A percentile compares a stretch with the other conserved stretches of the same genome.
Conservation (phyloP, 2,888 invertebrate genomes). For the Cabera pusaria region DNA sequence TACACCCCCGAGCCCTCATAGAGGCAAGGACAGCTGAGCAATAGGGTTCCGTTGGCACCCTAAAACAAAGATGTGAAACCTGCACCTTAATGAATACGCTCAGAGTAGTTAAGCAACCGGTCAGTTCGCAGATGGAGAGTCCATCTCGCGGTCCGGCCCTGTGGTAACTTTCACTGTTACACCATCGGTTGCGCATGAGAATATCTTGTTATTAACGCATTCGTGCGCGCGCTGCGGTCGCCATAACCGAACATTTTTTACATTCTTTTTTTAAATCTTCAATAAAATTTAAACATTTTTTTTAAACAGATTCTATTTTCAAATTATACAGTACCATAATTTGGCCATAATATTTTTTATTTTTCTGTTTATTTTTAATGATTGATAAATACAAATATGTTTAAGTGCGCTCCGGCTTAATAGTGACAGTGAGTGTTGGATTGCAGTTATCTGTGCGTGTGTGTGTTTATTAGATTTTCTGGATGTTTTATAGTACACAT, state of each 20-base stretch:
- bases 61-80: no score
- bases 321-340: no score
- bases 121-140: slow-evolving; percentile 17
- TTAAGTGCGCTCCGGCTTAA: slow-evolving; percentile 44
- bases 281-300: not conserved
- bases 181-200: slow-evolving; percentile 68
- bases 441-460: slow-evolving; percentile 28
- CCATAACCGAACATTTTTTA: slow-evolving; percentile 38
- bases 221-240: slow-evolving; percentile 54
- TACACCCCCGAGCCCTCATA: no score
- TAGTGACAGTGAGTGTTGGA: slow-evolving; percentile 28
- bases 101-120: slow-evolving; percentile 25
- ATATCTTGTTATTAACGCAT: slow-evolving; percentile 58
- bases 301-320: slow-evolving; percentile 2
- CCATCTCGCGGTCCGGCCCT: slow-evolving; percentile 47
- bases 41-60: no score
- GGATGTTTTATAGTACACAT: no score
- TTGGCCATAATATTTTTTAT: no score
- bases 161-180: slow-evolving; percentile 75
- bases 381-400: slow-evolving; percentile 29
- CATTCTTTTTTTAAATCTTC: slow-evolving; percentile 8
- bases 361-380: no score
- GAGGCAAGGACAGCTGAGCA: no score
- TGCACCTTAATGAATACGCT: slow-evolving; percentile 16
- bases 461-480: slow-evolving; percentile 15